These are phyloP conservation scores for Uloborus diversus DNA, from an alignment of 1,140 invertebrate genomes.

Conservation along the genomic window DNA sequence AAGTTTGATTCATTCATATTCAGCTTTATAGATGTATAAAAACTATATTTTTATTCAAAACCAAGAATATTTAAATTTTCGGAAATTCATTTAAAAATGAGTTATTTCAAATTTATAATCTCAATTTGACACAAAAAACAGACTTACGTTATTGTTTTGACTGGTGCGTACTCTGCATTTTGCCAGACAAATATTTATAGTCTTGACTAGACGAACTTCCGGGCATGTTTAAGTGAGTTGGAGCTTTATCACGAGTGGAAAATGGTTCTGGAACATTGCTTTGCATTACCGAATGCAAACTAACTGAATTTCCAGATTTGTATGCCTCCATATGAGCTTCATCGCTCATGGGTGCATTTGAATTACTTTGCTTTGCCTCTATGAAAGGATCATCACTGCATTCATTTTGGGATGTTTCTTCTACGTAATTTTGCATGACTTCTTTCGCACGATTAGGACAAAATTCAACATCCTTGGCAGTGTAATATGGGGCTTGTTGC, in stretches of 20 bases:
- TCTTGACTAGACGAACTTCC: slow-evolving; percentile 20
- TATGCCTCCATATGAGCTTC: slow-evolving; percentile 31
- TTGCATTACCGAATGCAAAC: slow-evolving; percentile 47
- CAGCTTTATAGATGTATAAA: too few species aligned
- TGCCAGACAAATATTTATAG: slow-evolving; percentile 41
- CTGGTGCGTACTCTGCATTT: slow-evolving; percentile 47
- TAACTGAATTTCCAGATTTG: slow-evolving; percentile 17
- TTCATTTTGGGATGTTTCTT: slow-evolving; percentile 11
- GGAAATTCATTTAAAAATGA: too few species aligned
- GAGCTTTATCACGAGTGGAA: slow-evolving; percentile 12
- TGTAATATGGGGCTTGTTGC: slow-evolving; percentile 19
- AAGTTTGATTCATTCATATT: too few species aligned
- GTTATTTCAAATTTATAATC: too few species aligned
- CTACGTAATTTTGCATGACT: slow-evolving; percentile 41
- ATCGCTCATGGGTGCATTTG: not conserved
- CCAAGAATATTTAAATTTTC: too few species aligned
- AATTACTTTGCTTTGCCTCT: not conserved
- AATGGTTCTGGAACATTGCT: slow-evolving; percentile 49
- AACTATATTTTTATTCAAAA: too few species aligned
- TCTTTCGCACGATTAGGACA: slow-evolving; percentile 36
- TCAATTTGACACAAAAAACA: too few species aligned
- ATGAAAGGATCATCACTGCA: not conserved
- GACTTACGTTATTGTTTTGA: slow-evolving; percentile 36
- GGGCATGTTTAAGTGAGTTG: slow-evolving; percentile 48
- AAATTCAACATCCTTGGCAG: slow-evolving; percentile 48